phyloP scores from a whole-genome alignment of 2,797 vertebrate genomes.

The Aldrovandia affinis region DNA sequence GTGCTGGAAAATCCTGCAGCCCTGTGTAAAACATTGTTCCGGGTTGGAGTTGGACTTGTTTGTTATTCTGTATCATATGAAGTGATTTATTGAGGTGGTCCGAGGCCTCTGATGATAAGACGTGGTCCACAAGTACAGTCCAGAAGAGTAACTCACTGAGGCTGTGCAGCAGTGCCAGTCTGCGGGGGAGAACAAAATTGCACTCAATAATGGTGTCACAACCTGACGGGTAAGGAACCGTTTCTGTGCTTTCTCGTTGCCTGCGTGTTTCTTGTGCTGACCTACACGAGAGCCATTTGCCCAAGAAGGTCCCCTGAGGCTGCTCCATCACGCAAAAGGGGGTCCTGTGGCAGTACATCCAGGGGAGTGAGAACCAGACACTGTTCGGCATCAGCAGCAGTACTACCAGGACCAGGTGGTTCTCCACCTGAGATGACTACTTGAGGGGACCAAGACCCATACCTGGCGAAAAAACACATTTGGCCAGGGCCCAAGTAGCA shows the following conservation, averaged over 20 bases:
- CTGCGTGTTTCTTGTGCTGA: neutral
- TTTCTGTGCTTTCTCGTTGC: neutral
- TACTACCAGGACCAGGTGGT: too few relatives aligned
- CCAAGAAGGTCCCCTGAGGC: too few relatives aligned
- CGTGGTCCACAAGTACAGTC: neutral
- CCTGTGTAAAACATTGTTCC: neutral
- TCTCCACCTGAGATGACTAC: too few relatives aligned
- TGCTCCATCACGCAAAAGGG: too few relatives aligned
- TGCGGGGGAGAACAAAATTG: neutral
- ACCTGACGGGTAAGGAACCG: neutral
- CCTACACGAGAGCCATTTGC: too few relatives aligned
- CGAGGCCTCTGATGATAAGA: neutral
- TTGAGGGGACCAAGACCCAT: too few relatives aligned
- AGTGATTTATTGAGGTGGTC: neutral
- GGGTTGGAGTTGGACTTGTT: neutral
- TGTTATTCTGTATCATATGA: neutral
- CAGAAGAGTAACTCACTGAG: neutral
- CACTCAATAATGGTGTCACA: neutral
- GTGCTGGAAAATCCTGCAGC: neutral
- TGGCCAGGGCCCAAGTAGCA: too few relatives aligned
- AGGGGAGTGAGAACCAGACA: too few relatives aligned
- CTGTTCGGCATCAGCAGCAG: too few relatives aligned
- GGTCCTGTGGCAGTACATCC: too few relatives aligned
- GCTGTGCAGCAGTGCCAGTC: neutral
- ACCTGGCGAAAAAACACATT: too few relatives aligned